Evolutionary conservation across 2,888 invertebrate species (phyloP).

Genomic region (Anorthoa munda): DNA sequence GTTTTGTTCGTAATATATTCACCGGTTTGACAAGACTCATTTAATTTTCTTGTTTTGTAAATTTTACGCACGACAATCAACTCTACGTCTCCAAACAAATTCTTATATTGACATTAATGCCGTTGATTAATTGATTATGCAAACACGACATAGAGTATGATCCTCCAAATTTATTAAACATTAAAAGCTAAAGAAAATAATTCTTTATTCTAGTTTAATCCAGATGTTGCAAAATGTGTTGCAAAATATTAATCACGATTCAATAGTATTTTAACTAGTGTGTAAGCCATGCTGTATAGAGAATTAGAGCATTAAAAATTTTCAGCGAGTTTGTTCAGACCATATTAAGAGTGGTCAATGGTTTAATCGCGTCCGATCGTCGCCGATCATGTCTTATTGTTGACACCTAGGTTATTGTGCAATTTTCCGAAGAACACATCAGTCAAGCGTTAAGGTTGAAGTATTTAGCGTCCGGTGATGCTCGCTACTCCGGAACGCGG

Average conservation of each 20-base stretch:
- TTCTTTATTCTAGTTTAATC: neutral
- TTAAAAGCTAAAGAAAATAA: neutral
- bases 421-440: conserved; percentile 89
- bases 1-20: conserved; percentile 78
- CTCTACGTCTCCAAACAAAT: conserved; percentile 33
- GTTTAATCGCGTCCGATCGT: conserved; percentile 79
- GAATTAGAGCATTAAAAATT: conserved; percentile 9
- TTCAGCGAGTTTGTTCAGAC: conserved; percentile 61
- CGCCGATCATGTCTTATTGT: conserved; percentile 85
- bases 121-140: neutral
- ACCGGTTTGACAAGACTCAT: conserved; percentile 82
- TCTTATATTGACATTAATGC: conserved; percentile 26
- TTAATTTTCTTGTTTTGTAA: conserved; percentile 42
- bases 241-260: neutral
- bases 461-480: conserved; percentile 88
- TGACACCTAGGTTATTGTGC: conserved; percentile 88
- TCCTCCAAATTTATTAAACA: neutral
- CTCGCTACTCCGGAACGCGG: conserved; percentile 84
- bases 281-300: neutral
- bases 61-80: conserved; percentile 31
- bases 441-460: conserved; percentile 89
- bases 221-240: neutral
- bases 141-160: conserved; percentile 37
- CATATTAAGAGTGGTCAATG: conserved; percentile 72
- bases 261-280: neutral